A percentile compares a stretch with the other conserved stretches of the same genome.
phyloP scores from a whole-genome alignment of 2,113 vertebrate genomes.

The Chelonoidis abingdonii region DNA sequence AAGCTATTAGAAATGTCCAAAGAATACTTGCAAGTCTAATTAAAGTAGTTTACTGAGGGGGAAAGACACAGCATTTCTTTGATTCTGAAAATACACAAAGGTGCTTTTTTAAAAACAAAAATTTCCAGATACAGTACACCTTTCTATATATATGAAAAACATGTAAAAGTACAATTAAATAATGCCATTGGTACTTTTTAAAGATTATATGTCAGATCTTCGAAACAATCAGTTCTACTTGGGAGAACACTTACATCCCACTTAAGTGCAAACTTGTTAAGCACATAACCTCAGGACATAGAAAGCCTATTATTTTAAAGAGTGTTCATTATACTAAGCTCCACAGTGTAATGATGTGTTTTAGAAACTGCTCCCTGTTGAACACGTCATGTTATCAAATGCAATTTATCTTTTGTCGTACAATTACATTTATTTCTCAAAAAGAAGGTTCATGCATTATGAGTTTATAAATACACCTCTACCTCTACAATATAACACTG shows the following conservation, averaged over 20 bases:
- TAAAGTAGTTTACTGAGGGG: not conserved
- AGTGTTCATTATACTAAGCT: not conserved
- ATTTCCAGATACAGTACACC: not conserved
- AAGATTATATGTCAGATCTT: not conserved
- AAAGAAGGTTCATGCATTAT: not conserved
- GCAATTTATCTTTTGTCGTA: slow-evolving; percentile 44
- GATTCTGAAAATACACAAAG: not conserved
- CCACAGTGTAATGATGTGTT: not conserved
- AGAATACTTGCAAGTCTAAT: not conserved
- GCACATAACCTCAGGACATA: not conserved
- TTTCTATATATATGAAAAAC: not conserved
- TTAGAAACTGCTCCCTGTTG: slow-evolving; percentile 15
- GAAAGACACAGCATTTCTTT: not conserved
- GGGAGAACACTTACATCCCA: not conserved
- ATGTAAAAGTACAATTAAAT: slow-evolving; percentile 8
- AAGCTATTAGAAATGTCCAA: not conserved
- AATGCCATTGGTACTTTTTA: not conserved
- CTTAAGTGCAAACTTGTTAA: slow-evolving; percentile 20
- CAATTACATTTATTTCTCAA: not conserved
- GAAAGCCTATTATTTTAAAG: slow-evolving; percentile 22
- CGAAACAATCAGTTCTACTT: not conserved
- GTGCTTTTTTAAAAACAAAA: not conserved
- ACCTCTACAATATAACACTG: no score
- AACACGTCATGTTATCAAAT: slow-evolving; percentile 9
- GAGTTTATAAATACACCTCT: slow-evolving; percentile 2